phyloP scores from a whole-genome alignment of 37 sponge, comb jelly and placozoan genomes.

The Agelas oroides region DNA sequence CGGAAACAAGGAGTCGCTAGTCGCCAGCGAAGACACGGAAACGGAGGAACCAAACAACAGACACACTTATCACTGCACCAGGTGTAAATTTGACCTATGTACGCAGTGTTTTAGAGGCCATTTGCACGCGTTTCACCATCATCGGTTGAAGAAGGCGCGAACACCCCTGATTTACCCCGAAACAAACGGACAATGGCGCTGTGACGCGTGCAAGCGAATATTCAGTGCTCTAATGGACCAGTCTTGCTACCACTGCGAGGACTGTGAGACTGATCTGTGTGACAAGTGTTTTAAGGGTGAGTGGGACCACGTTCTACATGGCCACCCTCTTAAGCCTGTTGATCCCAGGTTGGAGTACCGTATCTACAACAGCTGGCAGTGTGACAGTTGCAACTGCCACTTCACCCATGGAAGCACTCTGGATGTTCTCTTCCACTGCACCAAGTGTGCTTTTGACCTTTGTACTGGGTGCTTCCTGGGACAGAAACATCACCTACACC shows the following conservation, averaged over 20 bases:
- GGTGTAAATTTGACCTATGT: conserved; percentile 59
- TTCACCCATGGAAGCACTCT: not conserved
- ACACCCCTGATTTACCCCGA: conserved; percentile 33
- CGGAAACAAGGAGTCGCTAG: not conserved
- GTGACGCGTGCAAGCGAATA: conserved; percentile 64
- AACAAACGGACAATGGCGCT: conserved; percentile 62
- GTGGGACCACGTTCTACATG: conserved; percentile 58
- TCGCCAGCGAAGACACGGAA: not conserved
- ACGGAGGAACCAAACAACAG: not conserved
- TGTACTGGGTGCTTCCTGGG: conserved; percentile 62
- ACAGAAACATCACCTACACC: conserved; percentile 64
- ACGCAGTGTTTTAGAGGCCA: conserved; percentile 43
- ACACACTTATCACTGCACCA: conserved; percentile 45
- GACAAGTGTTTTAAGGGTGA: conserved; percentile 32
- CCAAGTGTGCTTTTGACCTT: conserved; percentile 43
- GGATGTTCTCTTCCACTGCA: conserved; percentile 39
- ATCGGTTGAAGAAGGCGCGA: conserved; percentile 49
- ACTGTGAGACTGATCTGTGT: conserved; percentile 68
- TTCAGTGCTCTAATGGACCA: not conserved
- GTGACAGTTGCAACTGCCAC: conserved; percentile 49
- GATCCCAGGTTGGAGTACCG: conserved; percentile 65
- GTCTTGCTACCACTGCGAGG: conserved; percentile 39
- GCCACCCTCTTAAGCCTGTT: conserved; percentile 62
- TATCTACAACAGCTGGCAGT: conserved; percentile 33
- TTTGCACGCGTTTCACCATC: conserved; percentile 59